A percentile compares a stretch with the other conserved stretches of the same genome.
phyloP scores from a whole-genome alignment of 2,113 vertebrate genomes.

The Mus pahari region DNA sequence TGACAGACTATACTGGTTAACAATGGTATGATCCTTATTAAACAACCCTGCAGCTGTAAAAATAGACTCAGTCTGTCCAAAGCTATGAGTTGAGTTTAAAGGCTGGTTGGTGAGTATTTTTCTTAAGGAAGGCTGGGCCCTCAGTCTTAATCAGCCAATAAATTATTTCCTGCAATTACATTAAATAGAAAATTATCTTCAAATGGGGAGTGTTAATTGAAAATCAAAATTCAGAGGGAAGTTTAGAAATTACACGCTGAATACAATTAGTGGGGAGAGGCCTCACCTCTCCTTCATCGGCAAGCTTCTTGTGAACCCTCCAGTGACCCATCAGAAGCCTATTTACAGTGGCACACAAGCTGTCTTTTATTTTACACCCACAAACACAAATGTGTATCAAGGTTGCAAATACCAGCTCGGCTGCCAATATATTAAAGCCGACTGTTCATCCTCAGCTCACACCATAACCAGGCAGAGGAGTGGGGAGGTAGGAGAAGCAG shows the following conservation, averaged over 20 bases:
- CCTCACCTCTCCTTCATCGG: slow-evolving; percentile 90
- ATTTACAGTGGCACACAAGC: slow-evolving; percentile 85
- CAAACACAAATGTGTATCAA: slow-evolving; percentile 66
- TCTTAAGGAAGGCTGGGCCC: slow-evolving; percentile 91
- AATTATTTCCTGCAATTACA: slow-evolving; percentile 98
- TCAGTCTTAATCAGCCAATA: slow-evolving; percentile 97
- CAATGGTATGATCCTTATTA: slow-evolving; percentile 92
- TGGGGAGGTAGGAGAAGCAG: neutral
- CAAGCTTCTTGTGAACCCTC: slow-evolving; percentile 87
- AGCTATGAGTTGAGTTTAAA: slow-evolving; percentile 87
- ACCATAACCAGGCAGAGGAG: neutral
- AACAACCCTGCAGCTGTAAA: slow-evolving; percentile 93
- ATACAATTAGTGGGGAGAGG: slow-evolving; percentile 88
- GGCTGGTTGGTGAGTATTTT: slow-evolving; percentile 89
- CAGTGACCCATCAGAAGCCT: slow-evolving; percentile 87
- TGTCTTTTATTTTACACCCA: slow-evolving; percentile 77
- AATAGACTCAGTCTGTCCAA: slow-evolving; percentile 92
- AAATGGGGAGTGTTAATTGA: slow-evolving; percentile 96
- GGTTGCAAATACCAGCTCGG: slow-evolving; percentile 58
- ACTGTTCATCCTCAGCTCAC: slow-evolving; percentile 70
- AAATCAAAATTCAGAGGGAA: slow-evolving; percentile 96
- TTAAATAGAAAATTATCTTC: slow-evolving; percentile 94
- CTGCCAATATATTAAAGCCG: slow-evolving; percentile 47
- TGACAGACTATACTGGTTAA: slow-evolving; percentile 88
- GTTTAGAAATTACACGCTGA: slow-evolving; percentile 91